A percentile compares a stretch with the other conserved stretches of the same genome.
Conservation (phyloP, 2,797 vertebrate genomes). For the Mycteria americana region DNA sequence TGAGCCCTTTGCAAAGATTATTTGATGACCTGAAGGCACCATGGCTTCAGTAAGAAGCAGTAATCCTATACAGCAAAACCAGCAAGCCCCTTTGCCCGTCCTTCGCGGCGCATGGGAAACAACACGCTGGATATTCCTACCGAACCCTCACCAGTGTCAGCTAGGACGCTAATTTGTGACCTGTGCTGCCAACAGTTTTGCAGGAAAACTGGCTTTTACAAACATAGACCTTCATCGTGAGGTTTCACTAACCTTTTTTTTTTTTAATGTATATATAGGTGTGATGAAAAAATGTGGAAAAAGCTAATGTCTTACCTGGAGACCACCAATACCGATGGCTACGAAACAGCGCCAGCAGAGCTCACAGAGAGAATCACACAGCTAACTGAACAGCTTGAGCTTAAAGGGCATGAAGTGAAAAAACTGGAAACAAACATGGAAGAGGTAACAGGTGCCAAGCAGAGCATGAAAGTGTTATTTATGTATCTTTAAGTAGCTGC, state of each 20-base stretch:
- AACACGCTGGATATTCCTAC: neutral
- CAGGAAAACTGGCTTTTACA: neutral
- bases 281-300: slow-evolving; percentile 79
- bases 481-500: neutral
- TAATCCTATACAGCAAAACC: neutral
- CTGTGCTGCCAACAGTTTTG: neutral
- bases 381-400: slow-evolving; percentile 81
- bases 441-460: slow-evolving; percentile 66
- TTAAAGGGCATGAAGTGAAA: slow-evolving; percentile 71
- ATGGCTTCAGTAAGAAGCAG: neutral
- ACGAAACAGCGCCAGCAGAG: slow-evolving; percentile 69
- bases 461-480: neutral
- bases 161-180: too few species aligned
- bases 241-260: neutral
- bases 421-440: slow-evolving; percentile 67
- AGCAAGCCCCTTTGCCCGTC: neutral
- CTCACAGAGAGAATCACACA: slow-evolving; percentile 73
- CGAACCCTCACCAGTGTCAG: neutral
- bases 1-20: neutral
- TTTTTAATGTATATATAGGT: slow-evolving; percentile 63
- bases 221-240: neutral
- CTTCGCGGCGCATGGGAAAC: neutral
- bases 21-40: neutral
- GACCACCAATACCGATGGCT: slow-evolving; percentile 66
- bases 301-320: slow-evolving; percentile 76